These are phyloP conservation scores for Thinocorus orbignyianus DNA, from an alignment of 2,113 vertebrate species.

Conservation along the genomic window DNA sequence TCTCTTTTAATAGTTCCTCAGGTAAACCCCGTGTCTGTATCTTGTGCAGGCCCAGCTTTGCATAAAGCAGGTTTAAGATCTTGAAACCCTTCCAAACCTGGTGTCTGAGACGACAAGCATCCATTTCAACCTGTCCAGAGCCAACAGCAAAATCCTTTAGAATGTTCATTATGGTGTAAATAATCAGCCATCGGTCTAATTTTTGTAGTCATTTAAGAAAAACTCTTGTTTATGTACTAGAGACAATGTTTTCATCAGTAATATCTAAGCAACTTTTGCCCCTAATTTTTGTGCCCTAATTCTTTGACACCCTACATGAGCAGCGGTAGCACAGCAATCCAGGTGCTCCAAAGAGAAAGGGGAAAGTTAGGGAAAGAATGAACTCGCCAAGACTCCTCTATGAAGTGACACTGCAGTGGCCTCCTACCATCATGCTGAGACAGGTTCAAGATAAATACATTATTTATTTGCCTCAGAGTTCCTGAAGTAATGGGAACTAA, in stretches of 20 bases:
- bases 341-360: neutral
- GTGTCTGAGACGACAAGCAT: neutral
- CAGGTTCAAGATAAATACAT: neutral
- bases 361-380: neutral
- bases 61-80: neutral
- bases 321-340: neutral
- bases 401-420: neutral
- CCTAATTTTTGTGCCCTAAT: neutral
- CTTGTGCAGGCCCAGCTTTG: neutral
- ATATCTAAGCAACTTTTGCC: conserved; percentile 2
- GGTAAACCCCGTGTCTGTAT: neutral
- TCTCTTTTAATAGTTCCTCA: neutral
- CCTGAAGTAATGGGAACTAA: neutral
- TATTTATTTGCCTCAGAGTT: neutral
- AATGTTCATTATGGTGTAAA: conserved; percentile 37
- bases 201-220: neutral
- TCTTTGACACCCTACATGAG: neutral
- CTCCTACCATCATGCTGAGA: neutral
- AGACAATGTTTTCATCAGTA: neutral
- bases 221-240: neutral
- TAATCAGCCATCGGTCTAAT: conserved; percentile 22
- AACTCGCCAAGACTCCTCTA: neutral
- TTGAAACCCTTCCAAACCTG: neutral
- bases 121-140: neutral
- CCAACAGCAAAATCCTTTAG: neutral